Percentiles rank a stretch among this genome's conserved stretches.
Conservation (phyloP, 2,797 vertebrate species). For the Uromys caudimaculatus region DNA sequence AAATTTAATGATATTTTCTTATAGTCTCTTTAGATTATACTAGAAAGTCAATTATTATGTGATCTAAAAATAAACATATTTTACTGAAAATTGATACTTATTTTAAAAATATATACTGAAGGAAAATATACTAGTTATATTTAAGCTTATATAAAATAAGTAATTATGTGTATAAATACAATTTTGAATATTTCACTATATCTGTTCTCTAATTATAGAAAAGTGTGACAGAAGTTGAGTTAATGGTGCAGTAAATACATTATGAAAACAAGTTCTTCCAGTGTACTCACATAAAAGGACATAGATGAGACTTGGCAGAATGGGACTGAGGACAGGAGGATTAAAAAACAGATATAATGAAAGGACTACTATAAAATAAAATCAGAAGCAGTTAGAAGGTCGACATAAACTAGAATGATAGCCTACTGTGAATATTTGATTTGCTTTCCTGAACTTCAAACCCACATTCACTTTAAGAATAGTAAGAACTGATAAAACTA, state of each 20-base stretch:
- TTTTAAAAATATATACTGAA: not conserved
- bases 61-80: not conserved
- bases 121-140: not conserved
- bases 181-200: not conserved
- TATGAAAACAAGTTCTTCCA: not conserved
- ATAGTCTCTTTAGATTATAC: not conserved
- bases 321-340: not conserved
- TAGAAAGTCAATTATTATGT: not conserved
- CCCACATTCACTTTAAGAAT: not conserved
- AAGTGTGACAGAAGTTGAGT: not conserved
- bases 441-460: not conserved
- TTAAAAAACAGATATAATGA: slow-evolving; percentile 1
- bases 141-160: not conserved
- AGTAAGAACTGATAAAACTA: not conserved
- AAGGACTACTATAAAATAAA: not conserved
- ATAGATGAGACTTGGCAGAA: not conserved
- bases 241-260: slow-evolving; percentile 11
- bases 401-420: not conserved
- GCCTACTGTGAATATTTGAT: not conserved
- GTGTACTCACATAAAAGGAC: not conserved
- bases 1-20: not conserved
- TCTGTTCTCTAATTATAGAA: not conserved
- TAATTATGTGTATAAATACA: not conserved
- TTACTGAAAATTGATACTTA: not conserved
- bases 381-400: not conserved